Conservation (phyloP, 1,140 invertebrate genomes). For the Drosophila mauritiana region DNA sequence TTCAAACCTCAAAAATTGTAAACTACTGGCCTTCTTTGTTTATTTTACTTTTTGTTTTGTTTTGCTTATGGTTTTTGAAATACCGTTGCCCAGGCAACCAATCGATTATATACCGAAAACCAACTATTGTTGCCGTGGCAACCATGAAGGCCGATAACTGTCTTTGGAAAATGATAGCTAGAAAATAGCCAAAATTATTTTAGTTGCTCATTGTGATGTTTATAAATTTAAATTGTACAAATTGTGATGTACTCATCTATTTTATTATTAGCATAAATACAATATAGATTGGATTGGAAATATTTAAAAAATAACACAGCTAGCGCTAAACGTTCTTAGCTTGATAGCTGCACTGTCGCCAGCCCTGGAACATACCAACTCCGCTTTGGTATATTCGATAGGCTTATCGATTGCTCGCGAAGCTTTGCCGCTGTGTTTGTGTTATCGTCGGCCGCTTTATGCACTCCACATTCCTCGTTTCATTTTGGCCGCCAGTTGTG, state of each 20-base stretch:
- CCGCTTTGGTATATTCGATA: neutral
- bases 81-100: constrained; percentile 2
- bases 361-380: constrained; percentile 6
- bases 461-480: constrained; percentile 12
- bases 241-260: too few species aligned
- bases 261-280: too few species aligned
- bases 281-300: too few species aligned
- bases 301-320: too few species aligned
- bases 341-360: neutral
- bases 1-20: neutral
- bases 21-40: neutral
- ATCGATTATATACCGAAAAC: neutral
- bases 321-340: neutral
- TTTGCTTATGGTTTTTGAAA: constrained; percentile 1
- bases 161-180: neutral
- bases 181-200: neutral
- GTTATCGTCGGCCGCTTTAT: constrained; percentile 45
- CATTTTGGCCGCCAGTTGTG: constrained; percentile 12
- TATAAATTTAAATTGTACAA: too few species aligned
- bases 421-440: constrained; percentile 21
- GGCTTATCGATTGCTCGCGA: neutral
- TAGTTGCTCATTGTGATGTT: too few species aligned
- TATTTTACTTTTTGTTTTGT: neutral
- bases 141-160: neutral
- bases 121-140: neutral